These are phyloP conservation scores for Mastacembelus armatus DNA, from an alignment of 2,797 vertebrate species.

Conservation along the genomic window DNA sequence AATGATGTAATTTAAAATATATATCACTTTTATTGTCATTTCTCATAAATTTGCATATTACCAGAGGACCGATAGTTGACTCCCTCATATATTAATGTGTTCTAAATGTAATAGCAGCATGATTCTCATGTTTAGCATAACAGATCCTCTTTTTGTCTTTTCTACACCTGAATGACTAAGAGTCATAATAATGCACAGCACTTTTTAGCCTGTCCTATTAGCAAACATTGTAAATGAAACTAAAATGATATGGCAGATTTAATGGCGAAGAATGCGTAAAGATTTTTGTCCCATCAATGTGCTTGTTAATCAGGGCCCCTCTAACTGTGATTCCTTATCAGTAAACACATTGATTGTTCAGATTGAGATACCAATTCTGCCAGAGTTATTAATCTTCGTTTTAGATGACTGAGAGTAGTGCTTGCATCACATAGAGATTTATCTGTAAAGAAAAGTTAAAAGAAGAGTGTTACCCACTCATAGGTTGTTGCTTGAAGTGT, in stretches of 20 bases:
- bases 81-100: conserved; percentile 18
- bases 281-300: conserved; percentile 40
- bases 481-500: not conserved
- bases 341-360: conserved; percentile 63
- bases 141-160: not conserved
- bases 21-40: conserved; percentile 57
- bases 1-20: conserved; percentile 68
- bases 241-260: conserved; percentile 49
- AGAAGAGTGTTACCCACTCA: conserved; percentile 7
- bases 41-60: conserved; percentile 54
- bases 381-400: conserved; percentile 52
- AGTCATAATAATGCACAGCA: not conserved
- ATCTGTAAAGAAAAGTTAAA: conserved; percentile 8
- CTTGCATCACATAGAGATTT: conserved; percentile 21
- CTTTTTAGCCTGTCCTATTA: conserved; percentile 1
- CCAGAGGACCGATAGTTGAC: conserved; percentile 24
- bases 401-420: conserved; percentile 40
- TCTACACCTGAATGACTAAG: conserved; percentile 11
- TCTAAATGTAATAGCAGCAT: conserved; percentile 34
- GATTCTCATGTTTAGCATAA: conserved; percentile 12
- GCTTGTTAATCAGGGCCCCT: conserved; percentile 50
- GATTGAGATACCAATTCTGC: conserved; percentile 61
- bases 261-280: conserved; percentile 43
- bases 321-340: conserved; percentile 63
- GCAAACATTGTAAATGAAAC: conserved; percentile 20